Base-by-base conservation (phyloP, 2,888 invertebrate species). In the Bruchidius siliquastri region DNA sequence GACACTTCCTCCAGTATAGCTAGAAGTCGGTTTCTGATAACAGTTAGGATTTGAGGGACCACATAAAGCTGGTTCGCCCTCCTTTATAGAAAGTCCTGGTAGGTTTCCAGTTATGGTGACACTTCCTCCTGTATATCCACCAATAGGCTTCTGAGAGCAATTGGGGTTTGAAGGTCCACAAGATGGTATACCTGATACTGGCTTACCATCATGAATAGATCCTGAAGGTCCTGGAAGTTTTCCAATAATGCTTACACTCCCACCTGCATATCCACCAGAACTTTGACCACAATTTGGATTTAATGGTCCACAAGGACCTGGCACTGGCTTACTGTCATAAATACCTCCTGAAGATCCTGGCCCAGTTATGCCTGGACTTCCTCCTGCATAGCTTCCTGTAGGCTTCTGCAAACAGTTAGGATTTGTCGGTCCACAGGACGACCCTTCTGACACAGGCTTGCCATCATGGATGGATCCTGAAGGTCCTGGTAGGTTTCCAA, bases 311-410 rank as follows among this genome's bases (percentile, higher is more conserved):
- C 21, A 21, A 1, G 67, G 20, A 3, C 22, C 67, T n/a, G 67
- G 6, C 2, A 32, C 30, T 21, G 81, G 81, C 76, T 71, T 72
- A 67, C 77, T 78, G 18, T 74, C 75, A 68, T 76, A 26, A 70
- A 80, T 80, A 71, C 77, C 77, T 67, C 79, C 80, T 66, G 76
- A 72, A 70, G 80, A 72, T 71, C 79, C 80, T n/a, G 79, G 79
- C 21, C 75, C 72, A 70, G 77, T 75, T 71, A 79, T 73, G 30
- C 70, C 68, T 69, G 18, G 6, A 8, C 49, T 30, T 69, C 68
- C 22, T 68, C 21, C 68, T 68, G 68, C 10, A 68, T 21, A 68
- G 2, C 68, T 21, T 20, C 21, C 21, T n/a, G 21, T 21, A 68
- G n/a, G 21, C 13, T 68, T 22, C 1, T 68, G 10, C 0, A 0